These are phyloP conservation scores for Helostoma temminkii DNA, from an alignment of 2,797 vertebrate genomes.

Conservation along the genomic window DNA sequence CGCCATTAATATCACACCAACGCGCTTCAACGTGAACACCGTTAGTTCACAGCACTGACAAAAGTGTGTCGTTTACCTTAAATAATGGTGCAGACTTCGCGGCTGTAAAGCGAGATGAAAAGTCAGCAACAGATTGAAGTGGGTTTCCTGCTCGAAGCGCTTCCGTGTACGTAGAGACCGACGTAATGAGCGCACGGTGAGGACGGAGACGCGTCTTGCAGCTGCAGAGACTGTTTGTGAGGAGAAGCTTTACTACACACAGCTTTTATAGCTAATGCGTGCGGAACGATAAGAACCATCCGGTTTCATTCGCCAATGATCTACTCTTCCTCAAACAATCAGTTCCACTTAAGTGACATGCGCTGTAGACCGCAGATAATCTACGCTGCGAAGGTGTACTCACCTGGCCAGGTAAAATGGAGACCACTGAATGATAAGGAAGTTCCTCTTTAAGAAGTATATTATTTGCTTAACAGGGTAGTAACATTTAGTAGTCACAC, in stretches of 20 bases:
- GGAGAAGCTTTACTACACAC: neutral
- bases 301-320: neutral
- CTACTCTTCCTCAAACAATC: neutral
- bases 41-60: fast-evolving
- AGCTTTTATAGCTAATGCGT: neutral
- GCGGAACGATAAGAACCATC: neutral
- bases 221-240: neutral
- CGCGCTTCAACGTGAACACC: fast-evolving
- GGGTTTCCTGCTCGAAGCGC: neutral
- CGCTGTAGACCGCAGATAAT: neutral
- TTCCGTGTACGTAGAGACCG: slow-evolving; percentile 1
- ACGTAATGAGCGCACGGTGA: neutral
- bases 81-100: neutral
- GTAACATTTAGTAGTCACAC: too few relatives aligned
- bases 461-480: too few relatives aligned
- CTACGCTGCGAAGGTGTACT: too few relatives aligned
- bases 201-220: slow-evolving; percentile 8
- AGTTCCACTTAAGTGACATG: slow-evolving; percentile 12
- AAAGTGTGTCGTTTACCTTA: slow-evolving; percentile 9
- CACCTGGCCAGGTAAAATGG: too few relatives aligned
- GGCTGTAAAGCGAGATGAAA: neutral
- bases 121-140: neutral
- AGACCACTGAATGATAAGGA: too few relatives aligned
- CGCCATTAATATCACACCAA: neutral
- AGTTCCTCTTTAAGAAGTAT: too few relatives aligned